A percentile compares a stretch with the other conserved stretches of the same genome.
phyloP scores from a whole-genome alignment of 2,888 invertebrate genomes.

The Leucoptera coffeella region DNA sequence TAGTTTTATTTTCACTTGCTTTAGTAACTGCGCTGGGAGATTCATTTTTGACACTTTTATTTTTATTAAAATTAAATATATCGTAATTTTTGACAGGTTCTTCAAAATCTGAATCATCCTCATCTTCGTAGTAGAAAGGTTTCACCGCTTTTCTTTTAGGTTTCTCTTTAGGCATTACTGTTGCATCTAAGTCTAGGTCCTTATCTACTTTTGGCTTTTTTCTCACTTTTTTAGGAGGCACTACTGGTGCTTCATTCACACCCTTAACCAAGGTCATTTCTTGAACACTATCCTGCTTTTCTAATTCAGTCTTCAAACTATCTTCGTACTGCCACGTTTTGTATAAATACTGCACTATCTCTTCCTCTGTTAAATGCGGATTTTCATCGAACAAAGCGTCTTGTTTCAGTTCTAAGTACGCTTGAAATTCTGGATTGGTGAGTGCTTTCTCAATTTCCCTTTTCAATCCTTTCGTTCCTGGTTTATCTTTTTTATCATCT shows the following conservation, averaged over 20 bases:
- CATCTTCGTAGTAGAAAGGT: conserved; percentile 31
- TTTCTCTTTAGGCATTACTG: conserved; percentile 17
- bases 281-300: conserved; percentile 14
- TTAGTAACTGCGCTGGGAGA: conserved; percentile 5
- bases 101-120: conserved; percentile 24
- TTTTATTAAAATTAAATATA: conserved; percentile 14
- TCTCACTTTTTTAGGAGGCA: conserved; percentile 15
- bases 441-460: conserved; percentile 9
- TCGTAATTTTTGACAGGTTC: conserved; percentile 25
- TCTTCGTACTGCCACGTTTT: conserved; percentile 42
- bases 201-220: conserved; percentile 19
- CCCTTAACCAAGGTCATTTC: conserved; percentile 25
- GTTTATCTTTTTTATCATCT: not conserved
- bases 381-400: conserved; percentile 39
- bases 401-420: conserved; percentile 37
- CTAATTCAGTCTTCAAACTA: conserved; percentile 20
- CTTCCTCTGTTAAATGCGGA: conserved; percentile 32
- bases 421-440: conserved; percentile 27
- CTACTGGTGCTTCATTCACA: conserved; percentile 12
- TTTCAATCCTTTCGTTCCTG: not conserved
- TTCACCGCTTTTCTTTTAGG: conserved; percentile 27
- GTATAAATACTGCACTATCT: conserved; percentile 33
- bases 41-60: conserved; percentile 6
- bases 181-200: conserved; percentile 7
- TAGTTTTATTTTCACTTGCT: conserved; percentile 4